Base-by-base conservation (phyloP, 2,888 invertebrate genomes). In the Hypsopygia costalis region DNA sequence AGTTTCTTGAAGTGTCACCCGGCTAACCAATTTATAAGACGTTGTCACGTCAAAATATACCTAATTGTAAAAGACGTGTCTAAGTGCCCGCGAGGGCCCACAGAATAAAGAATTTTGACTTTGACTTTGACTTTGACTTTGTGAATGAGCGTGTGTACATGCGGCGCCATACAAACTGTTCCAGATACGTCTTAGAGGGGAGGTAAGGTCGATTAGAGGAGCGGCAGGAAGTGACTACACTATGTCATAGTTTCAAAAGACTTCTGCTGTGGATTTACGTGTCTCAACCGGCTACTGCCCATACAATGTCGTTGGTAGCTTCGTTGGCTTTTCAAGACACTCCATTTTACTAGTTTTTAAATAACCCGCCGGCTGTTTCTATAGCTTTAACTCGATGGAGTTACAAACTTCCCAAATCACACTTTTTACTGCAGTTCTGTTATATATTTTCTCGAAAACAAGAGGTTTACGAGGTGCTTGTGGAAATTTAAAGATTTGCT, bases 371-470 rank as follows among this genome's bases (percentile, higher is more conserved):
- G 51, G 55, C 52, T 55, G 48, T 51, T 54, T 50, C 49, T 34
- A 16, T 20, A 36, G 33, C 37, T 28, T 8, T 37, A 44, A 50
- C 47, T 52, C 46, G 47, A 49, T 43, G 49, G 46, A 51, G 37
- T 50, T 54, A 54, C 58, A 59, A 65, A 63, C 49, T 62, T 63
- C 44, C 46, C 41, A 40, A 64, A 65, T 59, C 46, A 52, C 43
- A 51, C 55, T 57, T 63, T 64, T 62, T 59, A 65, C 52, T 59
- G 57, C 54, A 58, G 56, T 58, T 66, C 41, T 33, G 51, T 47
- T 54, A 49, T 46, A 44, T 51, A 55, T 63, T 53, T 58, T 52
- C 49, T 27, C 29, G 33, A 40, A 21, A 39, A 32, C 32, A 34
- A 21, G 43, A 28, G 30, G 11, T 41, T 37, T 25, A 38, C 30